Evolutionary conservation across 2,888 invertebrate species (phyloP).

Genomic region (Patella caerulea): DNA sequence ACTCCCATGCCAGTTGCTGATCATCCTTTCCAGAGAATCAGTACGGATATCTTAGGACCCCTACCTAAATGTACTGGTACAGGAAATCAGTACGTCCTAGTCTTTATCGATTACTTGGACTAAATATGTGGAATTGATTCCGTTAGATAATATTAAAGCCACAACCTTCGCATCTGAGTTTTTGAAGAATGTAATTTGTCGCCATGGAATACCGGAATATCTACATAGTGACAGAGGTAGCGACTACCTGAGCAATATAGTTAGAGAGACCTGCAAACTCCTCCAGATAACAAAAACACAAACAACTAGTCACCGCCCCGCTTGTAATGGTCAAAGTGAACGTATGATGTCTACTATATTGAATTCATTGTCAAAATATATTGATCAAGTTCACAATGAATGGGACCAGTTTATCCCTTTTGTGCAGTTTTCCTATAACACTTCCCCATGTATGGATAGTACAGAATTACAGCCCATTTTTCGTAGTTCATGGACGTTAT

Average conservation of each 20-base stretch:
- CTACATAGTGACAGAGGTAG: constrained; percentile 5
- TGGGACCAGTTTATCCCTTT: neutral
- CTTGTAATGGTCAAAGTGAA: constrained; percentile 13
- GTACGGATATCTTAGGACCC: constrained; percentile 18
- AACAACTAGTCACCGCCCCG: constrained; percentile 14
- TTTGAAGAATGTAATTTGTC: constrained; percentile 17
- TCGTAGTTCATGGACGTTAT: constrained; percentile 3
- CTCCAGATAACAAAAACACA: constrained; percentile 16
- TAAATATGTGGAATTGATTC: constrained; percentile 21
- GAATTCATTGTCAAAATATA: neutral
- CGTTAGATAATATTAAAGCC: constrained; percentile 16
- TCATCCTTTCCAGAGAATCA: neutral
- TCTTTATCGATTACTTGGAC: constrained; percentile 17
- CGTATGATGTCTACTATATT: neutral
- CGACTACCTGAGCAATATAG: constrained; percentile 19
- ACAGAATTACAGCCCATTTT: neutral
- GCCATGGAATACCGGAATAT: constrained; percentile 15
- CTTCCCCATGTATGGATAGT: neutral
- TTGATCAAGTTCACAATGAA: neutral
- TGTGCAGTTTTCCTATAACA: neutral
- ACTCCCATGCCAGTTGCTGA: neutral
- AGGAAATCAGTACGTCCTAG: neutral
- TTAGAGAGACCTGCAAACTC: constrained; percentile 17
- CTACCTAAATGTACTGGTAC: neutral
- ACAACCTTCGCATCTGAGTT: constrained; percentile 5